Conservation (phyloP, 1,140 invertebrate genomes). For the Macrobrachium nipponense region DNA sequence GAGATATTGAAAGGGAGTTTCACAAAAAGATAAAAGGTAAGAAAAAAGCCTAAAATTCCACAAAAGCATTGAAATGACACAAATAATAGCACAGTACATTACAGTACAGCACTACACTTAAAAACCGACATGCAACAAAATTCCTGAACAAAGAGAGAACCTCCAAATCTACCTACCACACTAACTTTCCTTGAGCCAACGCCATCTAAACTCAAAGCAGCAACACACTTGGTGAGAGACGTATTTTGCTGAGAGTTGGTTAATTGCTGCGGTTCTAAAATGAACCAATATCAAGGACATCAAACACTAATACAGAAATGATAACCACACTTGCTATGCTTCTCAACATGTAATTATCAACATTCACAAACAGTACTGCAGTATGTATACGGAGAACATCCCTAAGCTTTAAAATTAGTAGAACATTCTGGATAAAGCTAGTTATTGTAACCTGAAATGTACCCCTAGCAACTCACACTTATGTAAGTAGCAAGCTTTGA, state of each 20-base stretch:
- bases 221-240: conserved; percentile 72
- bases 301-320: too few species aligned
- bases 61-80: too few species aligned
- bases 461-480: conserved; percentile 64
- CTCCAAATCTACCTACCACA: conserved; percentile 13
- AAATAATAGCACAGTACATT: too few species aligned
- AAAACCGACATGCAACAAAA: neutral
- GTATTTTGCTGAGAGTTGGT: conserved; percentile 58
- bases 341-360: too few species aligned
- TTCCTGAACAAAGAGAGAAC: neutral
- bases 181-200: conserved; percentile 69
- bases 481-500: conserved; percentile 88
- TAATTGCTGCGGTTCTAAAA: conserved; percentile 32
- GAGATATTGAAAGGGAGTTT: too few species aligned
- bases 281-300: conserved; percentile 4
- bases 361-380: neutral
- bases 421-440: neutral
- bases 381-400: neutral
- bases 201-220: conserved; percentile 73
- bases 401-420: neutral
- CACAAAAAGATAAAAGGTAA: too few species aligned
- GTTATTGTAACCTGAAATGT: conserved; percentile 10
- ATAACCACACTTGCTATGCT: too few species aligned
- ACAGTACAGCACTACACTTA: too few species aligned
- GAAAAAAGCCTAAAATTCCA: too few species aligned